Evolutionary conservation across 2,888 invertebrate genomes (phyloP).

Genomic region (Leptopterna dolabrata): DNA sequence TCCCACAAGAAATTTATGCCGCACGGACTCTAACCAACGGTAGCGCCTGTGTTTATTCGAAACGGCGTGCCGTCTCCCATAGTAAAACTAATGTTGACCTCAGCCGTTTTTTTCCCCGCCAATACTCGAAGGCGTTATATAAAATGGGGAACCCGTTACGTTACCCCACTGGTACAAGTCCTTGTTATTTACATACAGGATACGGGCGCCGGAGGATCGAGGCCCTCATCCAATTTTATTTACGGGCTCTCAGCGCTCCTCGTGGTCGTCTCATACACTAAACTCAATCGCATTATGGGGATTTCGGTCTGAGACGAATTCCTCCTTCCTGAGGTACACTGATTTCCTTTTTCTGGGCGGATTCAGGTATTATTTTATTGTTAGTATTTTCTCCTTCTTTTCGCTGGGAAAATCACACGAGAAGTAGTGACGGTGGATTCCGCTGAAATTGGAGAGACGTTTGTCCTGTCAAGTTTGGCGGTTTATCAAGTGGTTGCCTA

Average conservation of each 20-base stretch:
- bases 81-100: slow-evolving; percentile 18
- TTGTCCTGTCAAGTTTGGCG: too few species aligned
- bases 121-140: neutral
- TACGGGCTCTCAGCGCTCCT: slow-evolving; percentile 16
- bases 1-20: slow-evolving; percentile 10
- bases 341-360: neutral
- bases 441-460: neutral
- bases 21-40: neutral
- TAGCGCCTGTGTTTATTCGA: neutral
- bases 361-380: neutral
- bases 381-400: too few species aligned
- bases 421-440: neutral
- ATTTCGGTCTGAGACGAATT: neutral
- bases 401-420: neutral
- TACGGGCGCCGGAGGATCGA: slow-evolving; percentile 25
- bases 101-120: neutral
- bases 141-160: neutral
- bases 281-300: neutral
- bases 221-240: slow-evolving; percentile 31
- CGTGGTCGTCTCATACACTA: neutral
- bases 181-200: slow-evolving; percentile 29
- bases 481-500: too few species aligned
- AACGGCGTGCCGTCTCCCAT: neutral
- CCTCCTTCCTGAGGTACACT: neutral
- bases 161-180: slow-evolving; percentile 18